Base-by-base conservation (phyloP, 2,113 vertebrate species). In the Oreocharis arfaki region DNA sequence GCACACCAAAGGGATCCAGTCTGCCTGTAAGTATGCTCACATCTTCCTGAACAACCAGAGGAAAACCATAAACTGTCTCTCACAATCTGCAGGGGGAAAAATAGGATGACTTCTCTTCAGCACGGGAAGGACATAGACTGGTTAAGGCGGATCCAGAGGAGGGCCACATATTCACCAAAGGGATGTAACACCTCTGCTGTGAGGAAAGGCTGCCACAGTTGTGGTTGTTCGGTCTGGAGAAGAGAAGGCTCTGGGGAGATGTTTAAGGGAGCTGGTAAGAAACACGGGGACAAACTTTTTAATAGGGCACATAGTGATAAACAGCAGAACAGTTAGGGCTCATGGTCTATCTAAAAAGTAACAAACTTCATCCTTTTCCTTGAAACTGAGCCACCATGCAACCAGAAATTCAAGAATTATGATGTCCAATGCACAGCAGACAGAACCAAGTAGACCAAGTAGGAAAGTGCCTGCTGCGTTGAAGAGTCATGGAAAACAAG, bases 271-370 rank as follows among this genome's bases (percentile, higher is more conserved):
- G 20, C 32, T 61, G 30, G 6, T 33, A 71, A 49, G 23, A 59
- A 61, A 46, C 8, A 7, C 3, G 4, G 23, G 32, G 27, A 49
- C 3, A 60, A 11, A 24, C 17, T 28, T 56, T 52, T 64, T 41
- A 33, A 18, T 0, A 47, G 14, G 26, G 32, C n/a, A 42, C 53
- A 22, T 3, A 41, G n/a, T 1, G 13, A 90, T 0, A 26, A 37
- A 44, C 3, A 4, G 37, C 15, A 74, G 55, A 92, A 55, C 2
- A 46, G 21, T 4, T 11, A 1, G 6, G 7, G 10, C 20, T 64
- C 28, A 35, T 3, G 27, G 27, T n/a, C 35, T 64, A 26, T 27
- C 28, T 77, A 26, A 77, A 81, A 10, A 56, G 7, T 3, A 77
- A 33, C 7, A 21, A 3, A 6, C 5, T 47, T 10, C 35, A 33